A percentile compares a stretch with the other conserved stretches of the same genome.
Conservation (phyloP, 2,113 vertebrate species). For the Crotalus tigris region DNA sequence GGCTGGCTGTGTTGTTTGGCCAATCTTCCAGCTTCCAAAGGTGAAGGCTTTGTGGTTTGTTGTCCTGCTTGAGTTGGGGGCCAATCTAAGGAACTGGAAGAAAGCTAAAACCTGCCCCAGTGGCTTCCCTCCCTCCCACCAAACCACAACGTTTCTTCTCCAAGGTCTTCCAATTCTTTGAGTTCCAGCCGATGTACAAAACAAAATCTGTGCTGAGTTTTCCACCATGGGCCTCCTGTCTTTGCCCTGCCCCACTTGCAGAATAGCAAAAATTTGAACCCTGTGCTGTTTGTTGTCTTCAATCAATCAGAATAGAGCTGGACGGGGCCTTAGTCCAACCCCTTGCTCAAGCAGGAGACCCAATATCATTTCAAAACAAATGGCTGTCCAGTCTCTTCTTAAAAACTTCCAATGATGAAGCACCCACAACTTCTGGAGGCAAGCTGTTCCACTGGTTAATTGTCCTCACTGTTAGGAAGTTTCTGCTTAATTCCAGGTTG, state of each 20-base stretch:
- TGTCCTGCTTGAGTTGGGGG: no score
- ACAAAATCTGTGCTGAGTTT: neutral
- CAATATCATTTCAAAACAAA: neutral
- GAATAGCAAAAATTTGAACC: neutral
- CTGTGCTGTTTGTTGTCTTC: neutral
- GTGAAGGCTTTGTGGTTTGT: neutral
- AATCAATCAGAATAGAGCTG: neutral
- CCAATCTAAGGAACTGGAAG: neutral
- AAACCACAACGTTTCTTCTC: neutral
- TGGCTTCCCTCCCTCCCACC: neutral
- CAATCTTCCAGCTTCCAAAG: neutral
- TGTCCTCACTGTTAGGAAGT: neutral
- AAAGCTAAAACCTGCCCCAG: neutral
- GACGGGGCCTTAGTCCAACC: neutral
- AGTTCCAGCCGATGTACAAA: no score
- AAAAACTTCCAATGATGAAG: neutral
- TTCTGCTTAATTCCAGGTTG: neutral
- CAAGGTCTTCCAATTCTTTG: neutral
- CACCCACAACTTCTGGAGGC: neutral
- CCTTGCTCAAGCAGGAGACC: neutral
- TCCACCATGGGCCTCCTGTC: neutral
- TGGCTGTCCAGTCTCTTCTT: neutral
- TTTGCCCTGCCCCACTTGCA: neutral
- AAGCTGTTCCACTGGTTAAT: neutral
- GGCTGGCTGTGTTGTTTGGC: neutral